Conservation (phyloP, 2,888 invertebrate species). For the Pterostichus madidus region DNA sequence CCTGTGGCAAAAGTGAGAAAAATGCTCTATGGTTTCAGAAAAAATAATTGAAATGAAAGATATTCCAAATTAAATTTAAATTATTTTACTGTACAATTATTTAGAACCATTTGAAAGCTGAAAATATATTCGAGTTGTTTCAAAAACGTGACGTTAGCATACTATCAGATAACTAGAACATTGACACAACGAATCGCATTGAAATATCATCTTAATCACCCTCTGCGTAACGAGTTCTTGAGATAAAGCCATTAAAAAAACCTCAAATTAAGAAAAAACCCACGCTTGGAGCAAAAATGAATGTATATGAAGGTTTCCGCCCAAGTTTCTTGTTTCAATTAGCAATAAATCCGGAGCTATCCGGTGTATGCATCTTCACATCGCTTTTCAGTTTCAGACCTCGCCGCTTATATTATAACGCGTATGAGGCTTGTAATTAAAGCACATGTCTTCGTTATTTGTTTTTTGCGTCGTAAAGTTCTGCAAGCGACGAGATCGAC, state of each 20-base stretch:
- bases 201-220: background rate
- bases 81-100: too few relatives aligned
- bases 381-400: slow-evolving; percentile 17
- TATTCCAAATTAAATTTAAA: too few relatives aligned
- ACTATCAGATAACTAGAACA: too few relatives aligned
- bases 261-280: background rate
- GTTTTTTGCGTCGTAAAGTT: slow-evolving; percentile 38
- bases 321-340: slow-evolving; percentile 51
- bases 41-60: too few relatives aligned
- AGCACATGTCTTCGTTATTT: slow-evolving; percentile 16
- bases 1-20: too few relatives aligned
- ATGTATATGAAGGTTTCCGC: slow-evolving; percentile 38
- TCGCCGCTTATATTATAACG: background rate
- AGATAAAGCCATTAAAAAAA: slow-evolving; percentile 49
- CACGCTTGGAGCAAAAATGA: slow-evolving; percentile 14
- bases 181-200: too few relatives aligned
- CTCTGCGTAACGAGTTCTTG: background rate
- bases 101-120: too few relatives aligned
- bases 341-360: slow-evolving; percentile 45
- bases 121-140: too few relatives aligned
- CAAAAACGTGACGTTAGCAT: too few relatives aligned
- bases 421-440: slow-evolving; percentile 47
- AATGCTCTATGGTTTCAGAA: too few relatives aligned
- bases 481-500: slow-evolving; percentile 3
- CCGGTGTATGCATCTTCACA: slow-evolving; percentile 11